Conservation (phyloP, 2,888 invertebrate genomes). For the Rutpela maculata region DNA sequence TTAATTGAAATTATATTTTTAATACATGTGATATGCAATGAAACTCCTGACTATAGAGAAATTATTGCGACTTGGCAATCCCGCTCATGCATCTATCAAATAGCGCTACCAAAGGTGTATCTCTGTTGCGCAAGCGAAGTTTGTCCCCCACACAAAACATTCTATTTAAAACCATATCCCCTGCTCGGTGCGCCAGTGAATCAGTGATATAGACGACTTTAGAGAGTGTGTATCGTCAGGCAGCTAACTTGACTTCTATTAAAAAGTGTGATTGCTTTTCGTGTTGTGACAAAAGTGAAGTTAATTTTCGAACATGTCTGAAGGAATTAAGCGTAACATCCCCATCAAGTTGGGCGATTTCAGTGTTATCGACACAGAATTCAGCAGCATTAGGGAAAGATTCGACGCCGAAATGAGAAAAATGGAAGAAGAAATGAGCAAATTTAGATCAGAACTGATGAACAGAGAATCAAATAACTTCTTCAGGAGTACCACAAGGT, state of each 20-base stretch:
- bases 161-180: conserved; percentile 70
- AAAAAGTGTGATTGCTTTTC: conserved; percentile 21
- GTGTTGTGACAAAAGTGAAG: conserved; percentile 30
- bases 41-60: neutral
- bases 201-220: conserved; percentile 21
- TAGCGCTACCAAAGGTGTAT: conserved; percentile 40
- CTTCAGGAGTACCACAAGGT: conserved; percentile 93
- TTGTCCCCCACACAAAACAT: conserved; percentile 61
- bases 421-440: conserved; percentile 99
- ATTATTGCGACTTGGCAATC: conserved; percentile 9
- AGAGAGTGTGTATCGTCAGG: conserved; percentile 28
- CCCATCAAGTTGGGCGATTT: conserved; percentile 96
- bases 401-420: conserved; percentile 98
- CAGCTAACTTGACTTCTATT: conserved; percentile 19
- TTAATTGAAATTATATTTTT: too few species aligned
- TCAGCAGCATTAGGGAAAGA: conserved; percentile 95
- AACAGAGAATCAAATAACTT: conserved; percentile 94
- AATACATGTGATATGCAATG: neutral
- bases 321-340: conserved; percentile 88
- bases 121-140: conserved; percentile 64
- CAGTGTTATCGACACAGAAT: conserved; percentile 97
- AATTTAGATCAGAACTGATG: conserved; percentile 94
- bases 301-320: conserved; percentile 79
- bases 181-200: conserved; percentile 50
- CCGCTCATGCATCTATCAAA: conserved; percentile 2